These are phyloP conservation scores for Platyura marginata DNA, from an alignment of 1,140 invertebrate genomes.

Conservation along the genomic window DNA sequence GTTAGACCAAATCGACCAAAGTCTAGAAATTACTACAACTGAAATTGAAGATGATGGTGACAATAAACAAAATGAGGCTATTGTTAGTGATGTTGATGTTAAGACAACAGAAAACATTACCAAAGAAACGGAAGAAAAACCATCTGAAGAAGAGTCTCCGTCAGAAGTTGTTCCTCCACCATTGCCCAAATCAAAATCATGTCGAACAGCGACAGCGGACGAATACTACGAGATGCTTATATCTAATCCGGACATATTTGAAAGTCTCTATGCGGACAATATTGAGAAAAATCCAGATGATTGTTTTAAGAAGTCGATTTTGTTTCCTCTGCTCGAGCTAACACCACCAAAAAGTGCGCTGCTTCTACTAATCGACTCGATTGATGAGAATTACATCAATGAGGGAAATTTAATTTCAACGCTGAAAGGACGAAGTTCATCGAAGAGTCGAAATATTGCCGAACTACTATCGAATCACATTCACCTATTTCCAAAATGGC, in stretches of 20 bases:
- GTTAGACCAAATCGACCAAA: too few relatives aligned
- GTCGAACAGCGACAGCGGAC: slow-evolving; percentile 44
- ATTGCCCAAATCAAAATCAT: slow-evolving; percentile 39
- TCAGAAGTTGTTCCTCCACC: slow-evolving; percentile 24
- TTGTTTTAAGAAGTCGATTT: slow-evolving; percentile 70
- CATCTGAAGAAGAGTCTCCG: slow-evolving; percentile 6
- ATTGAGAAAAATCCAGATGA: slow-evolving; percentile 73
- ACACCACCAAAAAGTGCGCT: slow-evolving; percentile 66
- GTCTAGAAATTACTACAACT: too few relatives aligned
- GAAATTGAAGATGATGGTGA: slow-evolving; percentile 1
- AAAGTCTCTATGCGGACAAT: slow-evolving; percentile 30
- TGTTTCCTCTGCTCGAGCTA: slow-evolving; percentile 71
- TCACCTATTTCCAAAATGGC: slow-evolving; percentile 84
- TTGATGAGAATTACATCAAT: slow-evolving; percentile 54
- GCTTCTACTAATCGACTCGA: slow-evolving; percentile 77
- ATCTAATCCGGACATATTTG: slow-evolving; percentile 53
- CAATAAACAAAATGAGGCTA: slow-evolving; percentile 14
- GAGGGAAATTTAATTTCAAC: slow-evolving; percentile 22
- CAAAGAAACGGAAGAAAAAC: slow-evolving; percentile 6
- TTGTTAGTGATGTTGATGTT: slow-evolving; percentile 17
- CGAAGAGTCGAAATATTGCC: slow-evolving; percentile 50
- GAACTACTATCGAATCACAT: slow-evolving; percentile 77
- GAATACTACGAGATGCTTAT: slow-evolving; percentile 66
- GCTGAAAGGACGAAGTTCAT: slow-evolving; percentile 28
- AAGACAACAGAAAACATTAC: slow-evolving; percentile 9